Percentiles rank a stretch among this genome's conserved stretches.
phyloP scores from a whole-genome alignment of 2,888 invertebrate species.

The Lepeophtheirus nordmannii region DNA sequence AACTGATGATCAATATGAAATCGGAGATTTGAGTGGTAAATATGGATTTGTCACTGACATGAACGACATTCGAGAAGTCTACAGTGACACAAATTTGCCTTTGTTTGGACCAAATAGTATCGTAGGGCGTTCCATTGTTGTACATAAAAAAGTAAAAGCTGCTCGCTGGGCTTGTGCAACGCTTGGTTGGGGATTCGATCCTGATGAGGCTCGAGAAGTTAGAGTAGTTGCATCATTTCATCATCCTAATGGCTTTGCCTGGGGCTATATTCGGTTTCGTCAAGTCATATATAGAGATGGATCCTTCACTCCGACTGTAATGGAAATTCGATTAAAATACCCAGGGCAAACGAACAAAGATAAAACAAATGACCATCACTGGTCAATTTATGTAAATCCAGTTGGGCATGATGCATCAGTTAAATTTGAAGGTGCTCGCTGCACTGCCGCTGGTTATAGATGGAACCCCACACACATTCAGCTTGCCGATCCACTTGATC shows the following conservation, averaged over 20 bases:
- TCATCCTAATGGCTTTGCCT: slow-evolving; percentile 66
- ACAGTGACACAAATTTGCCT: slow-evolving; percentile 65
- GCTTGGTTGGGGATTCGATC: slow-evolving; percentile 69
- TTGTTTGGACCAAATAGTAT: slow-evolving; percentile 66
- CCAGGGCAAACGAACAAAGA: slow-evolving; percentile 71
- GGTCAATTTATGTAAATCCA: slow-evolving; percentile 79
- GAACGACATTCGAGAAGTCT: slow-evolving; percentile 38
- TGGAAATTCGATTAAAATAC: slow-evolving; percentile 75
- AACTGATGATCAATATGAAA: slow-evolving; percentile 67
- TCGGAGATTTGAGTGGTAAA: slow-evolving; percentile 44
- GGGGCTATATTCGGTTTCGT: slow-evolving; percentile 69
- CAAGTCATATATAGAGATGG: slow-evolving; percentile 75
- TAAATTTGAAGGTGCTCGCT: slow-evolving; percentile 56
- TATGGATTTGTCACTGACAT: slow-evolving; percentile 57
- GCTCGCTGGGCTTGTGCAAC: slow-evolving; percentile 62
- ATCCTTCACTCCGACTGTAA: slow-evolving; percentile 67
- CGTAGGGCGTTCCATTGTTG: slow-evolving; percentile 66
- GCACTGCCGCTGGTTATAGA: slow-evolving; percentile 74
- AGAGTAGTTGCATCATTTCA: slow-evolving; percentile 79
- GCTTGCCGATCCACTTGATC: slow-evolving; percentile 73
- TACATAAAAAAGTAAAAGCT: slow-evolving; percentile 50
- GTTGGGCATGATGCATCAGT: slow-evolving; percentile 81
- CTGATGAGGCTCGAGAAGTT: slow-evolving; percentile 67
- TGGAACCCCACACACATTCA: slow-evolving; percentile 86
- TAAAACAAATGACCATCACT: slow-evolving; percentile 61